Conservation (phyloP, 2,797 vertebrate species). For the Melopsittacus undulatus region DNA sequence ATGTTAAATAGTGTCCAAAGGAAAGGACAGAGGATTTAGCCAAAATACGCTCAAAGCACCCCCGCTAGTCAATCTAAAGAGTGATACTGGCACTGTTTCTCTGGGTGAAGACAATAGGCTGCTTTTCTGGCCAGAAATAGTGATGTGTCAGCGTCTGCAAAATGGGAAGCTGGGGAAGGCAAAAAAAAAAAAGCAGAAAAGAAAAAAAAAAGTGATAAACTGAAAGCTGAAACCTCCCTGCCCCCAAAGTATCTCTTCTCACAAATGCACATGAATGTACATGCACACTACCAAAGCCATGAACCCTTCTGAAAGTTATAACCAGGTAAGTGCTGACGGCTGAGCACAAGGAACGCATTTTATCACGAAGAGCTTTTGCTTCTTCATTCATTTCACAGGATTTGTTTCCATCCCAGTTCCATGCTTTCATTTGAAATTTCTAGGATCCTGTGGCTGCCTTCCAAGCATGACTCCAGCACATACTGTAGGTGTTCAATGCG, state of each 20-base stretch:
- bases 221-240: slow-evolving; percentile 24
- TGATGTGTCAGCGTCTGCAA: slow-evolving; percentile 69
- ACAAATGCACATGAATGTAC: not conserved
- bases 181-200: not conserved
- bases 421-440: slow-evolving; percentile 63
- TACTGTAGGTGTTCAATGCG: slow-evolving; percentile 64
- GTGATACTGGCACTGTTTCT: slow-evolving; percentile 59
- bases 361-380: not conserved
- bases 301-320: not conserved
- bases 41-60: slow-evolving; percentile 61
- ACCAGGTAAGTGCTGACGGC: not conserved
- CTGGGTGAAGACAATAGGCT: slow-evolving; percentile 48
- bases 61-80: slow-evolving; percentile 43
- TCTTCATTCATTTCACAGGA: not conserved
- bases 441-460: slow-evolving; percentile 66
- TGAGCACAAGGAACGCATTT: not conserved
- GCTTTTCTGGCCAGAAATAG: slow-evolving; percentile 65
- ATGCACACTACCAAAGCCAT: not conserved
- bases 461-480: slow-evolving; percentile 68
- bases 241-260: not conserved
- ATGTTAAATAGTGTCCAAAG: slow-evolving; percentile 30
- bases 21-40: slow-evolving; percentile 26
- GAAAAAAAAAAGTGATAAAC: not conserved
- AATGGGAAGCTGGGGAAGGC: not conserved
- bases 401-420: slow-evolving; percentile 56